phyloP scores from a whole-genome alignment of 1,140 invertebrate species.

The Ceratina japonica region DNA sequence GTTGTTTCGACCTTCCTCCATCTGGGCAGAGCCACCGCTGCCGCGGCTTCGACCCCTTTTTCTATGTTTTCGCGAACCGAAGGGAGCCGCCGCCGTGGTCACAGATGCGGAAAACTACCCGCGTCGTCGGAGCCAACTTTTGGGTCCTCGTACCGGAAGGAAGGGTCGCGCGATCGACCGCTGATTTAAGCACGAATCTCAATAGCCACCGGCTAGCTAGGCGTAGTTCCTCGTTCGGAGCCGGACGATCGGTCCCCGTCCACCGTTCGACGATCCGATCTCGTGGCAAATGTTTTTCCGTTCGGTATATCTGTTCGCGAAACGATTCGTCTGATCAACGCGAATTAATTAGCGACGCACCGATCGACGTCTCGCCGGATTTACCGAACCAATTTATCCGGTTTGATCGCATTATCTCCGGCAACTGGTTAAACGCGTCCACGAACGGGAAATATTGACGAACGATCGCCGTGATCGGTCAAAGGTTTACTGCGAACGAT shows the following conservation, averaged over 20 bases:
- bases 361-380: neutral
- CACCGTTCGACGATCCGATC: neutral
- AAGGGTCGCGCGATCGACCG: neutral
- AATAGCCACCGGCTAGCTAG: conserved; percentile 14
- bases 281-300: neutral
- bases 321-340: neutral
- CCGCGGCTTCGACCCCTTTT: neutral
- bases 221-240: conserved; percentile 14
- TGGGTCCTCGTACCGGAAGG: neutral
- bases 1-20: conserved; percentile 65
- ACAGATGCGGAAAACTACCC: conserved; percentile 74
- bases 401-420: neutral
- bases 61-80: neutral
- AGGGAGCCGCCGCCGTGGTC: conserved; percentile 54
- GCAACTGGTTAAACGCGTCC: neutral
- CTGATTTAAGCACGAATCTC: conserved; percentile 30
- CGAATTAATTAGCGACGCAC: neutral
- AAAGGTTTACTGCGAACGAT: too few species aligned
- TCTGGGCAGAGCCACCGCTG: neutral
- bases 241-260: conserved; percentile 17
- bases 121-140: conserved; percentile 8
- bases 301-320: too few species aligned
- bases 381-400: neutral
- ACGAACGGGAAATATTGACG: neutral
- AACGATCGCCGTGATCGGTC: neutral